These are phyloP conservation scores for Brienomyrus brachyistius DNA, from an alignment of 2,113 vertebrate genomes.

Conservation along the genomic window DNA sequence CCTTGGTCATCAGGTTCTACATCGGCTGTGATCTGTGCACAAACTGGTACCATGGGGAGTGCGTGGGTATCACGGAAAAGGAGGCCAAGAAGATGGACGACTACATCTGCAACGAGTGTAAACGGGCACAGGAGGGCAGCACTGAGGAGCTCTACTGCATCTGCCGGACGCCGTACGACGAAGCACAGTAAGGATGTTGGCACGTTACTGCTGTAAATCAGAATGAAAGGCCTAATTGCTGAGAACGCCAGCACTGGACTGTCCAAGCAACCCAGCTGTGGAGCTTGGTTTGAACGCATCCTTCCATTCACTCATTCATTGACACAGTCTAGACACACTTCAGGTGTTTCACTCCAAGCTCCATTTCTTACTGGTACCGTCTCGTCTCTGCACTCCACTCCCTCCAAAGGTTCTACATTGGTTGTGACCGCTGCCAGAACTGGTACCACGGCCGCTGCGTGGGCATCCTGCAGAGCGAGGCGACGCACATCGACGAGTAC, in stretches of 20 bases:
- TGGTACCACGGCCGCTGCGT: conserved; percentile 98
- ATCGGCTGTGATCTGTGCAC: conserved; percentile 99
- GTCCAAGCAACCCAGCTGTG: background rate
- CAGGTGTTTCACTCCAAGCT: background rate
- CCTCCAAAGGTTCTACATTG: conserved; percentile 85
- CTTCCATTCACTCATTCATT: background rate
- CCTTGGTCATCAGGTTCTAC: conserved; percentile 78
- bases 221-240: background rate
- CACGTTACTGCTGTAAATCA: conserved; percentile 21
- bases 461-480: conserved; percentile 95
- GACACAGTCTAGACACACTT: background rate
- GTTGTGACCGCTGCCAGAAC: conserved; percentile 97
- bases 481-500: conserved; percentile 92
- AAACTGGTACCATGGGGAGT: conserved; percentile 99
- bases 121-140: conserved; percentile 92
- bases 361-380: background rate
- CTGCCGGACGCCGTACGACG: conserved; percentile 64
- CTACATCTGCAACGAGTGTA: conserved; percentile 98
- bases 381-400: background rate
- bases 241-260: background rate
- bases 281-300: background rate
- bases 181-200: conserved; percentile 56
- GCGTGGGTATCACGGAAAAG: conserved; percentile 98
- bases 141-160: conserved; percentile 77
- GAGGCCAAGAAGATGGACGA: conserved; percentile 99